phyloP scores from a whole-genome alignment of 2,113 vertebrate species.

The Cygnus atratus region DNA sequence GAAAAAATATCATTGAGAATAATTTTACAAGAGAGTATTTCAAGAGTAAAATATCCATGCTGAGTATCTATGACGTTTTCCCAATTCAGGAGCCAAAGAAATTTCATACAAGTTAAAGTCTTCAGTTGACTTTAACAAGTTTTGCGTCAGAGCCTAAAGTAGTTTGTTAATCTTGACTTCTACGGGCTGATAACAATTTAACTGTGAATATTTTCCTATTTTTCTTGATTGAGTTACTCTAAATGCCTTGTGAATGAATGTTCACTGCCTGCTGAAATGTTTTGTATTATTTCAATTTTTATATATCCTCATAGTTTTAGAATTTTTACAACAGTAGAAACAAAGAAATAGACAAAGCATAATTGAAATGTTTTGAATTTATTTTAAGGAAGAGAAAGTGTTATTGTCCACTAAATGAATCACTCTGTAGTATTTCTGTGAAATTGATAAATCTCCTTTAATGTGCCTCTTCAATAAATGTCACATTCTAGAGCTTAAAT shows the following conservation, averaged over 20 bases:
- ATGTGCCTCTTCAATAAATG: slow-evolving; percentile 29
- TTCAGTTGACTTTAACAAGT: neutral
- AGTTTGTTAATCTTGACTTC: neutral
- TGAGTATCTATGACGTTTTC: neutral
- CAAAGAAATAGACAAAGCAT: neutral
- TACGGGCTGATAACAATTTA: neutral
- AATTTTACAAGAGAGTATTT: neutral
- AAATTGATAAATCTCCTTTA: slow-evolving; percentile 37
- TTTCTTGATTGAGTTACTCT: neutral
- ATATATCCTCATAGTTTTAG: neutral
- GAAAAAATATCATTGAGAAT: neutral
- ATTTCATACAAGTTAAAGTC: neutral
- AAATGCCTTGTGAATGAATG: neutral
- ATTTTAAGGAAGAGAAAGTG: neutral
- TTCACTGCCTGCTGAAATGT: neutral
- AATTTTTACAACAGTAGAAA: neutral
- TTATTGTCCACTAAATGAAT: neutral
- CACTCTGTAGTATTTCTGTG: neutral
- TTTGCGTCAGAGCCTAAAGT: neutral
- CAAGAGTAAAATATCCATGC: neutral
- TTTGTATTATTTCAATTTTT: neutral
- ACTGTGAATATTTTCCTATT: neutral
- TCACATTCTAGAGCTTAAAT: neutral
- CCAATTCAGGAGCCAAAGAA: neutral
- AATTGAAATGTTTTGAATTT: neutral